These are phyloP conservation scores for Chelonoidis abingdonii DNA, from an alignment of 2,113 vertebrate species.

Conservation along the genomic window DNA sequence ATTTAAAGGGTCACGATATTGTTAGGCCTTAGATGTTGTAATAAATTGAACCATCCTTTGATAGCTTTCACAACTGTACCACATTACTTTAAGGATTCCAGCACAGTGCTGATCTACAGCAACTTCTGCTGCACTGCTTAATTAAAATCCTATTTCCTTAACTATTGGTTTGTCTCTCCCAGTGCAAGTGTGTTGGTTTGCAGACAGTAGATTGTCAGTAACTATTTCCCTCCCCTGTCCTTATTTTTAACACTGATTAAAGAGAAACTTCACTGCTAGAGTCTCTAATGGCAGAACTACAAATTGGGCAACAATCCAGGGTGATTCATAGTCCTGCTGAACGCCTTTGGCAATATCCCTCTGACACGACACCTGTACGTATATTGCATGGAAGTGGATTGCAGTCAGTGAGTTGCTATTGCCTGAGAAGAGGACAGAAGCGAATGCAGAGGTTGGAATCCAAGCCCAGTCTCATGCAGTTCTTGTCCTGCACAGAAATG, in stretches of 20 bases:
- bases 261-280: conserved; percentile 48
- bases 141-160: background rate
- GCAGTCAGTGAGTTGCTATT: background rate
- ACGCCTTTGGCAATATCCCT: conserved; percentile 20
- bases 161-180: conserved; percentile 29
- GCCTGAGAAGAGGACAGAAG: conserved; percentile 18
- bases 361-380: background rate
- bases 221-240: conserved; percentile 19
- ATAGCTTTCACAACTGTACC: background rate
- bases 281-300: conserved; percentile 24
- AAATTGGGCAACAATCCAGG: conserved; percentile 32
- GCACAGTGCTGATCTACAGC: background rate
- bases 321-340: conserved; percentile 63
- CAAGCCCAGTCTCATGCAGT: background rate
- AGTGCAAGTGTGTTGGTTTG: conserved; percentile 57
- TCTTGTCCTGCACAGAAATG: background rate
- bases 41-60: accelerated
- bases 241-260: conserved; percentile 54
- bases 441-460: background rate
- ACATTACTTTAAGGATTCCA: background rate
- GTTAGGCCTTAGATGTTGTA: background rate
- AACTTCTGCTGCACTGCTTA: background rate
- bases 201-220: conserved; percentile 44
- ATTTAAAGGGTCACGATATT: conserved; percentile 18
- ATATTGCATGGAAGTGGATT: background rate